Conservation (phyloP, 2,888 invertebrate genomes). For the Agonopterix alstromeriana region DNA sequence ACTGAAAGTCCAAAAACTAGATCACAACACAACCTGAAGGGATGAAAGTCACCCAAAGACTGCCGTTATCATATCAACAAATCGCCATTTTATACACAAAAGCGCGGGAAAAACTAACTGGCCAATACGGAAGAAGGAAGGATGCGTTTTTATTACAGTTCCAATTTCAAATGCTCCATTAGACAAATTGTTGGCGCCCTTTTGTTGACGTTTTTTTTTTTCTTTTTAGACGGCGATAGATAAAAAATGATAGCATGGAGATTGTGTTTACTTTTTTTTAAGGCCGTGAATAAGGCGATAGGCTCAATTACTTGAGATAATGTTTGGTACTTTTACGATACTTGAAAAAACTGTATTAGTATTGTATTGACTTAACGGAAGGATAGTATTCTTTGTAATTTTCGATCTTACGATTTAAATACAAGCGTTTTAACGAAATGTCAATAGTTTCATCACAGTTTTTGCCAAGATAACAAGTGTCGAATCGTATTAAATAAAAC, state of each 20-base stretch:
- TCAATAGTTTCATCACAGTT: too few relatives aligned
- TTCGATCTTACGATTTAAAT: too few relatives aligned
- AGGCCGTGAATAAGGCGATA: too few relatives aligned
- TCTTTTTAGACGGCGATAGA: conserved; percentile 13
- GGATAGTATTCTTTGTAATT: too few relatives aligned
- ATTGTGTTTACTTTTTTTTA: not conserved
- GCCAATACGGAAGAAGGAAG: conserved; percentile 65
- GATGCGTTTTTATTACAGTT: conserved; percentile 56
- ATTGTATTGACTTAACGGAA: too few relatives aligned
- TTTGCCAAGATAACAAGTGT: too few relatives aligned
- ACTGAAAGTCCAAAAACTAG: not conserved
- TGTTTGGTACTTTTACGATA: too few relatives aligned
- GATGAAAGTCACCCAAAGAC: conserved; percentile 41
- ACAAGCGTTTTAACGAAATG: too few relatives aligned
- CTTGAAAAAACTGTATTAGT: too few relatives aligned
- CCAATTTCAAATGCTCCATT: conserved; percentile 58
- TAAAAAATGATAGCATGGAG: conserved; percentile 11
- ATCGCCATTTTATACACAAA: conserved; percentile 40
- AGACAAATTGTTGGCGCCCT: conserved; percentile 56
- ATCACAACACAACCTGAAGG: conserved; percentile 25
- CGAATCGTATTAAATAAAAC: too few relatives aligned
- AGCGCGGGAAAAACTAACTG: conserved; percentile 42
- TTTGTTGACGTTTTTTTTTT: conserved; percentile 41
- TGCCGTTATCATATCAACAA: conserved; percentile 23
- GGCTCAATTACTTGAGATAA: too few relatives aligned